These are phyloP conservation scores for Lonchura striata DNA, from an alignment of 2,113 vertebrate species.

Conservation along the genomic window DNA sequence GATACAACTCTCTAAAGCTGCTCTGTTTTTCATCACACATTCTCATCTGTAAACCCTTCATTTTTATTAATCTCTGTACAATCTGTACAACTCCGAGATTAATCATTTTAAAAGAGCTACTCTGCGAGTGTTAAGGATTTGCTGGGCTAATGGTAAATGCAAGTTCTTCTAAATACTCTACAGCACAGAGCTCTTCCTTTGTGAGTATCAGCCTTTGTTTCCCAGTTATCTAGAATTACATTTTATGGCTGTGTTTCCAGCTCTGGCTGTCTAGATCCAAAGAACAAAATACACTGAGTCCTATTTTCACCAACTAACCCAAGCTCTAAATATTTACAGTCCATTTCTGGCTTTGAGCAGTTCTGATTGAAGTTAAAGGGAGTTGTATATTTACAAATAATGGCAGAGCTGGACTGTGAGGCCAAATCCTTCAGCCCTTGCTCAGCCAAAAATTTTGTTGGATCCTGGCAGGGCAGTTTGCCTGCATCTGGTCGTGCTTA, in stretches of 20 bases:
- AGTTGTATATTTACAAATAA: not conserved
- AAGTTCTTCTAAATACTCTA: not conserved
- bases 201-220: conserved; percentile 13
- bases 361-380: not conserved
- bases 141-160: conserved; percentile 10
- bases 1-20: conserved; percentile 72
- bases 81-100: conserved; percentile 70
- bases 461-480: not conserved
- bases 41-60: conserved; percentile 75
- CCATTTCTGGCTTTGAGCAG: not conserved
- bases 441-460: not conserved
- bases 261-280: conserved; percentile 6
- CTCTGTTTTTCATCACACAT: conserved; percentile 75
- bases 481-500: not conserved
- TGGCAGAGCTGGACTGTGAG: not conserved
- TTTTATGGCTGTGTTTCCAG: conserved; percentile 12
- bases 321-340: not conserved
- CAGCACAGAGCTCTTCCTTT: not conserved
- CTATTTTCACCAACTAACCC: not conserved
- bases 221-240: not conserved
- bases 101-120: conserved; percentile 75
- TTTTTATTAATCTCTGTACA: conserved; percentile 77
- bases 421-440: not conserved
- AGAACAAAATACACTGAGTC: not conserved
- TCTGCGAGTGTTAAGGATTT: conserved; percentile 36